A percentile compares a stretch with the other conserved stretches of the same genome.
phyloP scores from a whole-genome alignment of 2,888 invertebrate species.

The Pasiphila rectangulata region DNA sequence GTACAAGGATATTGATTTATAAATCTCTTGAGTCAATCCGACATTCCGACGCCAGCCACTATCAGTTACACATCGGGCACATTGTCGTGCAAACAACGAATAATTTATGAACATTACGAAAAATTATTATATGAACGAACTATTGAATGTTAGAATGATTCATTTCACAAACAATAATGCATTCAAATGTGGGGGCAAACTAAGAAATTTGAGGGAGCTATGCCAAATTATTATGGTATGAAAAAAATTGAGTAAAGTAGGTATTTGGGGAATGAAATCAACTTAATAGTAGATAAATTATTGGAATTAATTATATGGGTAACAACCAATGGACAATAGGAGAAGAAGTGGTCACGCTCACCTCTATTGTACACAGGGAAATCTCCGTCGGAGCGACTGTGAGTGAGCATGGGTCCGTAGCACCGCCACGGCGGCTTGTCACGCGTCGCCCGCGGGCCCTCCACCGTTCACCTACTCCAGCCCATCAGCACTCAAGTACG shows the following conservation, averaged over 20 bases:
- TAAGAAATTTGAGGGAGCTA: conserved; percentile 1
- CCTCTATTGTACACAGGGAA: conserved; percentile 91
- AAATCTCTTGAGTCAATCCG: conserved; percentile 44
- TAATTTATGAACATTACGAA: neutral
- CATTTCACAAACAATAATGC: conserved; percentile 10
- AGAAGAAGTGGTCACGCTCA: conserved; percentile 58
- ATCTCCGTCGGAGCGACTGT: conserved; percentile 92
- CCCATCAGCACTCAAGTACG: conserved; percentile 64
- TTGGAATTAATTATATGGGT: neutral
- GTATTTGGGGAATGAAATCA: neutral
- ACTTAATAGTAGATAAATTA: neutral
- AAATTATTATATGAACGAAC: neutral
- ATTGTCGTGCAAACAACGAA: conserved; percentile 15
- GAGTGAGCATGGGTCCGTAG: conserved; percentile 88
- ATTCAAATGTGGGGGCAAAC: no score
- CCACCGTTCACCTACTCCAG: conserved; percentile 73
- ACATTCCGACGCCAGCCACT: conserved; percentile 43
- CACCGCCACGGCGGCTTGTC: conserved; percentile 81
- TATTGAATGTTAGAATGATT: conserved; percentile 1
- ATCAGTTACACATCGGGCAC: conserved; percentile 33
- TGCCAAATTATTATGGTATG: conserved; percentile 2
- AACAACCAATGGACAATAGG: conserved; percentile 16
- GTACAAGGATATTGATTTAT: conserved; percentile 53
- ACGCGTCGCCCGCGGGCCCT: conserved; percentile 76
- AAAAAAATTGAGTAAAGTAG: no score